Evolutionary conservation across 2,113 vertebrate species (phyloP), one percentile per base, ranked within the genome.

Genomic region (Macquaria ambigua): DNA sequence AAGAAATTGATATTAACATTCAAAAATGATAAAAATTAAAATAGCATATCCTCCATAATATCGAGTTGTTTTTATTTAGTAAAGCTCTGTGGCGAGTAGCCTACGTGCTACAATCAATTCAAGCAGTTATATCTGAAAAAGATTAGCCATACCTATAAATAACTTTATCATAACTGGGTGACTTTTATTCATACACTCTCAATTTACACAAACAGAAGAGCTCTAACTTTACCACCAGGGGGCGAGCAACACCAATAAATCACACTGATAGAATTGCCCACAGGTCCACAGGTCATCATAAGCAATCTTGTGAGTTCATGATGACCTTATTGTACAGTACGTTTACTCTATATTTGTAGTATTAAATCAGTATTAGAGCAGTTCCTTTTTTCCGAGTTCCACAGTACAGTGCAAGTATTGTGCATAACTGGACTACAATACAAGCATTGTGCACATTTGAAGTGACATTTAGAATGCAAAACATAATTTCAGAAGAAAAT

Each of bases 231-330:
- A 64, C 89, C 90, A 90, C 77, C 43, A 93, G 77, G 81, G 76
- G 90, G 90, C 82, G 77, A 46, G 5, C 52, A 41, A 85, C 15
- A 8, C 74, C 78, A 80, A 39, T 9, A 77, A 21, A 70, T 64
- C 39, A 41, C 41, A 16, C 15, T 14, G 15, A 25, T 1, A 5
- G 28, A 31, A 18, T 0, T 2, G 50, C 10, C 39, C 25, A 39
- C 21, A 56, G n/a, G 71, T 52, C 43, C 43, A 3, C 43, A 48
- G 46, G 46, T 48, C 34, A 31, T 41, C 50, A 50, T 18, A 2
- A 53, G n/a, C 56, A 48, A 7, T 34, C 12, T n/a, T 53, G 6
- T n/a, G 31, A 53, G 37, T 39, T 66, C 4, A n/a, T 66, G 18
- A 28, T 67, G 16, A 50, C 18, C 10, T 71, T 41, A 34, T 6